Base-by-base conservation (phyloP, 2,797 vertebrate genomes). In the Ambastaia sidthimunki region DNA sequence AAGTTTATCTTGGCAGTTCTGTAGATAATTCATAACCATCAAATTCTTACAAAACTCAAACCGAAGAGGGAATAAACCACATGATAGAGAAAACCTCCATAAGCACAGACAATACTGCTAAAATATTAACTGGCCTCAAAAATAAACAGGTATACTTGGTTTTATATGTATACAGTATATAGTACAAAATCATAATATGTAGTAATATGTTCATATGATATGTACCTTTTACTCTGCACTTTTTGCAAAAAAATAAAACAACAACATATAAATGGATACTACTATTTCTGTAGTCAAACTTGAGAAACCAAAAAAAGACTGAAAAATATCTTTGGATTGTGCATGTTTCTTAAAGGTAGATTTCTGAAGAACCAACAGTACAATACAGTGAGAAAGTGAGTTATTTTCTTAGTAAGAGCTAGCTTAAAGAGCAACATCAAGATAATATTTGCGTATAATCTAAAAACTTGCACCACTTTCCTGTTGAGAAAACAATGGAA, bases 261-360 rank as follows among this genome's bases (percentile, higher is more conserved):
- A 41, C 0, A 41, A 28, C 78, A 84, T 52, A 74, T 52, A 74
- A 78, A 82, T 70, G 76, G 65, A 77, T 84, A 88, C 87, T 91
- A 89, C 90, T 41, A 41, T 41, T 2, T 90, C 78, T 90, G 91
- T 89, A 91, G 85, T 87, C 88, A 88, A 90, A 76, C 85, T 91
- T 81, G 85, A 82, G 89, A 89, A 90, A 84, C 90, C 86, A 92
- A 89, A 92, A 87, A 92, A 88, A 88, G 86, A 81, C 82, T 91
- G 91, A 90, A 91, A 92, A 93, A 91, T 90, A 91, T 95, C 93
- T 94, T 95, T 95, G 94, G 94, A 94, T 93, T 91, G 91, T 88
- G 91, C 91, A 88, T 89, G 86, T 91, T 89, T 82, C 81, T 89
- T 74, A 83, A 92, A 93, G 90, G 89, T 93, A 93, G 91, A 92